phyloP scores from a whole-genome alignment of 2,113 vertebrate species.

The Progne subis region DNA sequence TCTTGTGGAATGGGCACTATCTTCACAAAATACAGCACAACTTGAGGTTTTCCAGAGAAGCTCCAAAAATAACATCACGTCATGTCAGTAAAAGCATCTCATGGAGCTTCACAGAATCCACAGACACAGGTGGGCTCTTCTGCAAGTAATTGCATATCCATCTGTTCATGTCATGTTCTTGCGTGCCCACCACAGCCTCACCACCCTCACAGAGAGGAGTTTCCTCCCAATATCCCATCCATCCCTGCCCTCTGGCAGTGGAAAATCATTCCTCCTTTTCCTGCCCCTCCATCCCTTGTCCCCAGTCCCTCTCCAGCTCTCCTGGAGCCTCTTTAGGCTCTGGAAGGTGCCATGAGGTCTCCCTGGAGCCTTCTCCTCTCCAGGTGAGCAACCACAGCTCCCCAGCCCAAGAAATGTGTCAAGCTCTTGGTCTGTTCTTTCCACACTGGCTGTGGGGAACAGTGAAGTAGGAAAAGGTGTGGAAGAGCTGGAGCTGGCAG shows the following conservation, averaged over 20 bases:
- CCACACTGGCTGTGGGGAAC: not conserved
- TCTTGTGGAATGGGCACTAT: too few relatives aligned
- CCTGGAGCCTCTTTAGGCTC: not conserved
- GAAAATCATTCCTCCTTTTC: not conserved
- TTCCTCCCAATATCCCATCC: not conserved
- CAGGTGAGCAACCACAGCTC: not conserved
- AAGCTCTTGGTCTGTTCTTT: not conserved
- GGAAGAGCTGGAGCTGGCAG: not conserved
- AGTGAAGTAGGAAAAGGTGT: not conserved
- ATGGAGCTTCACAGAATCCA: not conserved
- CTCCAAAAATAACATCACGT: not conserved
- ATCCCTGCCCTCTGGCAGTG: not conserved
- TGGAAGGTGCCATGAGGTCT: not conserved
- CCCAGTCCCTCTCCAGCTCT: not conserved
- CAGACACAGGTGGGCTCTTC: not conserved
- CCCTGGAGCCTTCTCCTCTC: not conserved
- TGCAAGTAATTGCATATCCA: not conserved
- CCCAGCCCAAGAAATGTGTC: not conserved
- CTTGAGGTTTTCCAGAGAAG: not conserved
- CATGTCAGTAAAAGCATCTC: not conserved
- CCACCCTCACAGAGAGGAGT: not conserved
- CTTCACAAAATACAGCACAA: not conserved
- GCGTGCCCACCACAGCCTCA: not conserved
- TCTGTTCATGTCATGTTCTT: not conserved
- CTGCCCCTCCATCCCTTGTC: not conserved